Conservation (phyloP, 2,888 invertebrate species). For the Acronicta leporina region DNA sequence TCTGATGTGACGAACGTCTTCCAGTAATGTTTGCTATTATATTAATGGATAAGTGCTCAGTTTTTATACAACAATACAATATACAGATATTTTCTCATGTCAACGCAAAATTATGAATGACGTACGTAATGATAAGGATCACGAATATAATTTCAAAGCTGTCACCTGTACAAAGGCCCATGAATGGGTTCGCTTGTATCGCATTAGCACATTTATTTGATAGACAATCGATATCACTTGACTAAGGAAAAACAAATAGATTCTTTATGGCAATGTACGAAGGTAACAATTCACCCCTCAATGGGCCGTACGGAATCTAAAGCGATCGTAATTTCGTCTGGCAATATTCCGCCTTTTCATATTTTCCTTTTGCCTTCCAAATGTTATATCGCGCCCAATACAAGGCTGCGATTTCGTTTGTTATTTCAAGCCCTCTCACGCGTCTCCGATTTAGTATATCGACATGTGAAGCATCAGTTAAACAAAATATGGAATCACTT, state of each 20-base stretch:
- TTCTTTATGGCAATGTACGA: constrained; percentile 84
- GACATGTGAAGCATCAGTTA: constrained; percentile 81
- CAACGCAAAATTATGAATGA: not conserved
- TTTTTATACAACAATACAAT: no score
- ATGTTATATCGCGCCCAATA: constrained; percentile 84
- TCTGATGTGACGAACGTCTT: no score
- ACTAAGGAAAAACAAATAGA: constrained; percentile 82
- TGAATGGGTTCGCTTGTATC: constrained; percentile 53
- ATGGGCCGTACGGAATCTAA: constrained; percentile 86
- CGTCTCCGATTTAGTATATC: constrained; percentile 82
- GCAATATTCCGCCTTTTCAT: constrained; percentile 87
- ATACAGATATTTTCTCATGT: not conserved
- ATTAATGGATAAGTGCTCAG: no score
- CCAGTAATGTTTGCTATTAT: no score
- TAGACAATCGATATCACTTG: constrained; percentile 73
- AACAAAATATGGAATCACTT: constrained; percentile 75
- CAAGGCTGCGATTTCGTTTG: constrained; percentile 85
- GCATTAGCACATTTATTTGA: constrained; percentile 60
- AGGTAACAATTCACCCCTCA: constrained; percentile 87
- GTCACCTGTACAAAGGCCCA: constrained; percentile 46
- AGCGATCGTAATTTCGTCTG: constrained; percentile 87
- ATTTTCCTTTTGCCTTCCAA: constrained; percentile 84
- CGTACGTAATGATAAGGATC: constrained; percentile 3
- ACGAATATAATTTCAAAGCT: constrained; percentile 22
- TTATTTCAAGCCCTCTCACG: constrained; percentile 83